phyloP scores from a whole-genome alignment of 2,888 invertebrate species.

The Dromius quadrimaculatus region DNA sequence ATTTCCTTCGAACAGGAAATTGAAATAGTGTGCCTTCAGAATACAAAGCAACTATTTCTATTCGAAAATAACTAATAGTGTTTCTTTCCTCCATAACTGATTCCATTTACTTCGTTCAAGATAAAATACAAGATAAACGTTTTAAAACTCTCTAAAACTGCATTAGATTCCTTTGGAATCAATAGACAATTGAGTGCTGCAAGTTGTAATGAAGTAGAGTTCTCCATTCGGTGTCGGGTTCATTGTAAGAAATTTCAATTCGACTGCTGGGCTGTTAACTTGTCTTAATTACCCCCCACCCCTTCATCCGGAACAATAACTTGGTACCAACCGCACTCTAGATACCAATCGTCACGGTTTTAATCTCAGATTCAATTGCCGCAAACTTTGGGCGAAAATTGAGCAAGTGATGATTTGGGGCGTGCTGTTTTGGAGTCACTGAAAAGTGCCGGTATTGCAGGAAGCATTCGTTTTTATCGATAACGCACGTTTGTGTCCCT shows the following conservation, averaged over 20 bases:
- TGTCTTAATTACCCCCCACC: slow-evolving; percentile 17
- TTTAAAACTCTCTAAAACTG: not conserved
- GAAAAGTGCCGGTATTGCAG: no score
- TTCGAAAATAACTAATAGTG: no score
- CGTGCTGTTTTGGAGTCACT: not conserved
- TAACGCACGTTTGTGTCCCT: not conserved
- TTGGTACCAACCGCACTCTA: not conserved
- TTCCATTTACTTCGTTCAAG: no score
- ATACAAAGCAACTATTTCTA: no score
- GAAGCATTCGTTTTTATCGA: no score
- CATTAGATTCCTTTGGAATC: not conserved
- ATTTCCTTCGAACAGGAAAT: no score
- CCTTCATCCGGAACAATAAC: slow-evolving; percentile 5
- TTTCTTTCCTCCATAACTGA: no score
- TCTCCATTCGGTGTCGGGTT: slow-evolving; percentile 2
- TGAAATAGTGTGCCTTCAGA: no score
- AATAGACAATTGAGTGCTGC: no score
- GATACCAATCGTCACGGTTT: not conserved
- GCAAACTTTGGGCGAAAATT: not conserved
- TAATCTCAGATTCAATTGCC: not conserved
- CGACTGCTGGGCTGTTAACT: slow-evolving; percentile 15
- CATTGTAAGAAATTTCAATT: slow-evolving; percentile 2
- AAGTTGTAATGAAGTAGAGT: not conserved
- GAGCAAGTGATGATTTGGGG: no score
- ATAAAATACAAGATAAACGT: not conserved